Base-by-base conservation (phyloP, 2,113 vertebrate genomes). In the Nerophis lumbriciformis region DNA sequence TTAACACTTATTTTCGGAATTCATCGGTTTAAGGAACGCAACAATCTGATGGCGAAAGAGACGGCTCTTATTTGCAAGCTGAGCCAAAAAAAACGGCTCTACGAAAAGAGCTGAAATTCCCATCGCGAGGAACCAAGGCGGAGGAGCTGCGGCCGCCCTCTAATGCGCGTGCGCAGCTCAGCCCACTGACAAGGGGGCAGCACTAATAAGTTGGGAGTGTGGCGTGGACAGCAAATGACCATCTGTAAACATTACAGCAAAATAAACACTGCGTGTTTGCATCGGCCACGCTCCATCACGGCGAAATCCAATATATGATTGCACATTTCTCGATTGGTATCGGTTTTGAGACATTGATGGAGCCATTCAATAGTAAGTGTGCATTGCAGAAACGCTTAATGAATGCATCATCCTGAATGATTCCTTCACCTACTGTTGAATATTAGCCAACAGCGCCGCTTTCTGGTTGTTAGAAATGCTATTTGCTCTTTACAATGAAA, bases 81-180 rank as follows among this genome's bases (percentile, higher is more conserved):
- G 28, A 28, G 28, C 28, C 28, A 28, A 28, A 28, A 28, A 1
- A 28, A 28, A 28, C 28, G 28, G 2, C 28, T 28, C 28, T 28
- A 1, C 2, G 28, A 28, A 28, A 28, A 28, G 28, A 28, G 28
- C 28, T 28, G 28, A 28, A 28, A 28, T 28, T 3, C 28, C 28
- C 28, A 28, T 28, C 28, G 4, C 28, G 2, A 28, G 28, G 3
- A 28, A 28, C 28, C 28, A 28, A 82, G 69, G 83, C 66, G 79
- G 37, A 57, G 6, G 48, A 77, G 81, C 82, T 79, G 82, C 79
- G 66, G 85, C 75, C 86, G 61, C 71, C 8, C 58, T 6, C 64
- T 28, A 69, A 61, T 65, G 85, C 88, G 89, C 90, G 42, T 87
- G 90, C 81, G 88, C 83, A 28, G 16, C 82, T 87, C 84, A 82